Conservation (phyloP, 1,140 invertebrate genomes). For the Hyposmocoma kahamanoa region DNA sequence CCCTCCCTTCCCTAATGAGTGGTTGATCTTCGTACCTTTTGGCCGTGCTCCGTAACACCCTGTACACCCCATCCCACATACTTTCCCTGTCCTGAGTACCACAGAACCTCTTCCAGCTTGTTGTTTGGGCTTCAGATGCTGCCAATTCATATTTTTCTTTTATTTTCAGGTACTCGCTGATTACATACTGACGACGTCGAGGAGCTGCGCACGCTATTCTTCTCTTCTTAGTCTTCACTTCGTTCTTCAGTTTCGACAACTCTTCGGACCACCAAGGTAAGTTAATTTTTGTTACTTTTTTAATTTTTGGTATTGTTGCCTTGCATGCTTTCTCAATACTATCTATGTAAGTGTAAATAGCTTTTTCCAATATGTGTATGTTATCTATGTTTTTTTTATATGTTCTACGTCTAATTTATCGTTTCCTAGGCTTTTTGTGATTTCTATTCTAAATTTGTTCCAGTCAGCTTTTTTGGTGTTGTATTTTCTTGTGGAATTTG, state of each 20-base stretch:
- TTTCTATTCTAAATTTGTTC: neutral
- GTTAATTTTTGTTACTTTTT: neutral
- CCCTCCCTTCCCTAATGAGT: neutral
- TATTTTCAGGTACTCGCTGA: constrained; percentile 10
- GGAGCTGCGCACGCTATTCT: constrained; percentile 5
- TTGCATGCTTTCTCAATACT: neutral
- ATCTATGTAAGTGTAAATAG: neutral
- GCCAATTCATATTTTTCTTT: constrained; percentile 10
- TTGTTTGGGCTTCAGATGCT: neutral
- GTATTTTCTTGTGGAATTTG: neutral
- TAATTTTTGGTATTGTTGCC: constrained; percentile 5
- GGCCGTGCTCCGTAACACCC: constrained; percentile 7
- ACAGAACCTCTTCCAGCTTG: constrained; percentile 15
- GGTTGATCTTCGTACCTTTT: constrained; percentile 9
- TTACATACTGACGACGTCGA: neutral
- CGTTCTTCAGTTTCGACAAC: constrained; percentile 4
- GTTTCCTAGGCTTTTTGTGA: neutral
- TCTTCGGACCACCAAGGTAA: constrained; percentile 19
- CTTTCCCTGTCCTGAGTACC: no score
- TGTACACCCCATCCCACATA: constrained; percentile 7
- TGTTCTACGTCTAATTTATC: no score
- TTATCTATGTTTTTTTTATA: no score
- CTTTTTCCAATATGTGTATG: neutral
- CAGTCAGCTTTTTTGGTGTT: constrained; percentile 3
- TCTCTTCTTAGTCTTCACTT: neutral